Base-by-base conservation (phyloP, 92 coral and sea anemone species). In the Palythoa heliodiscus region DNA sequence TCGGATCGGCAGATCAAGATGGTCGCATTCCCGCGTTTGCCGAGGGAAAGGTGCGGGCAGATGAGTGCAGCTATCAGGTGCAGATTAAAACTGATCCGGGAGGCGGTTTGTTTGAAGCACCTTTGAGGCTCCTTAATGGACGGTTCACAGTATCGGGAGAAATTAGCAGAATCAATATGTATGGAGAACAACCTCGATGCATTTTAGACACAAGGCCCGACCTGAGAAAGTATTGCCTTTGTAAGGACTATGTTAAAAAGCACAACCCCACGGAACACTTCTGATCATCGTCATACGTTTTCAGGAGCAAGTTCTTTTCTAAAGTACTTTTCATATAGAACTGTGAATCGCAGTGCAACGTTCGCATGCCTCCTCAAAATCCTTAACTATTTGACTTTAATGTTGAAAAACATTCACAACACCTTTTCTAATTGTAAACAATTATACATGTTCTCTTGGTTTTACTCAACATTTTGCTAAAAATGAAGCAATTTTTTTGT, bases 171-270 rank as follows among this genome's bases (percentile, higher is more conserved):
- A 95, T 95, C 16, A 93, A 93, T 58, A 80, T 82, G 83, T 93
- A 93, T 68, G 95, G 98, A 8, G 97, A 94, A 20, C 98, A 95
- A 71, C 98, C 98, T 10, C 73, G 86, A 50, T 95, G 98, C 74
- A 92, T 95, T 20, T 75, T 95, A 17, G 92, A 89, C 50, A 91
- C 82, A 52, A 92, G 92, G 15, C 98, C 98, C 1, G 93, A 90
- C 83, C 29, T 95, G 39, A 90, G 98, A 77, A 95, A 94, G 71
- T 95, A 89, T 55, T 95, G 98, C 50, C 79, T 90, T 7, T 95
- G 98, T 79, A 94, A 89, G 60, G 86, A 90, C 39, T 87, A 82
- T 64, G 12, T 35, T 6, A 29, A 63, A 63, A 63, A n/a, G 10
- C 24, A 2, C 47, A 69, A 12, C 24, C 16, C 73, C 13, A 69